Evolutionary conservation across 2,797 vertebrate species (phyloP), one percentile per base, ranked within the genome.

Genomic region (Pangasius krempfi): DNA sequence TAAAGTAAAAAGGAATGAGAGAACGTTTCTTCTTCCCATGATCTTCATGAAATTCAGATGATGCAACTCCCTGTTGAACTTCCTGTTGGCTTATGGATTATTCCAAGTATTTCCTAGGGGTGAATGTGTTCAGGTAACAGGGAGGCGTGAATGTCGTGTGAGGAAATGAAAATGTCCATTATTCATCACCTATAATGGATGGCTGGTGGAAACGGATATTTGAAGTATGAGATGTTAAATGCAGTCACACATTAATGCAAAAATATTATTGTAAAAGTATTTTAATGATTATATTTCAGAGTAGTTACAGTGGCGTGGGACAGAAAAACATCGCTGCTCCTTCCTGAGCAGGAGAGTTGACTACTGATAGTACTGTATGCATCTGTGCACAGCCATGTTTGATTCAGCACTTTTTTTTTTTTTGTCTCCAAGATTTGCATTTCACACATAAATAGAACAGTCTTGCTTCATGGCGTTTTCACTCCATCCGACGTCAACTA

Each of bases 401-500:
- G 27, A 83, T 64, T 66, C 40, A 27, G 60, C 58, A 50, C 25
- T 30, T 62, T 58, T 58, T 22, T 58, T 2, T 62, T n/a, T 52
- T 68, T n/a, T 75, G 1, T n/a, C 5, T 52, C 20, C 5, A 33
- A 76, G 52, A 86, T 47, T 33, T 79, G 64, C 52, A 87, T 52
- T 88, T 64, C 37, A 82, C 33, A 87, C 25, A 58, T 5, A 60
- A 33, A 20, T 44, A 60, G 13, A 83, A 75, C 1, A 5, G 30
- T 4, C 20, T 44, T 22, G 25, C 75, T 54, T 12, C 14, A 40
- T 68, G 2, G 58, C 13, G 30, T 40, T 64, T 84, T 80, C 54
- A 44, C 75, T 84, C 85, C 88, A 84, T 87, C 50, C 16, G 4
- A 54, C 16, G n/a, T 64, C 54, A 90, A 92, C 91, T 52, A 64